Evolutionary conservation across 2,888 invertebrate species (phyloP), one percentile per base, ranked within the genome.

Genomic region (Andrena dorsata): DNA sequence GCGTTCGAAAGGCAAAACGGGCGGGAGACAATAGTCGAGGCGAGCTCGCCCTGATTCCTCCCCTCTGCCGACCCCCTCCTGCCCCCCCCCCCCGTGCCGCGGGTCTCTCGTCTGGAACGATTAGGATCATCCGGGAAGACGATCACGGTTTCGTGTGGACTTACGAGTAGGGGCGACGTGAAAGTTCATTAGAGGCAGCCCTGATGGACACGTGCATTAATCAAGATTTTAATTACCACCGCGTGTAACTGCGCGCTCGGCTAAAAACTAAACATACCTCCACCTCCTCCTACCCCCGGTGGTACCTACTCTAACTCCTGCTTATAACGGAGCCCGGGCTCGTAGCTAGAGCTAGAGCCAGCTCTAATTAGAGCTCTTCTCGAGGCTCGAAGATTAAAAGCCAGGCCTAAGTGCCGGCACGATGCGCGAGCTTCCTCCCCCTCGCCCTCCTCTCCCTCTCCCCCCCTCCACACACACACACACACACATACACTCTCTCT

Each of bases 221-320:
- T 93, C 93, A 93, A 92, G 92, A 92, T 93, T 93, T 93, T 93
- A 93, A 93, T 93, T 93, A 93, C 92, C 91, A 88, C 90, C 88
- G 90, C 91, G 89, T 91, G 92, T 90, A 91, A 90, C 89, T 90
- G 90, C 89, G 86, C 86, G 83, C 89, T 85, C 85, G 85, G 82
- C 90, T 91, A 91, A 92, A 92, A 92, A 92, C 92, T 92, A 91
- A 92, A 92, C 92, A 91, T 89, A 92, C 89, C 87, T 86, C 85
- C 82, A 76, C 76, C 87, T 78, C 77, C 87, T 70, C 80, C 73
- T 66, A 51, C 75, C 78, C 83, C 76, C 76, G 83, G 61, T 77
- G 72, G 77, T 83, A 85, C 84, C 82, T 85, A 85, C 88, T 89
- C 89, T 87, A 86, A 86, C 86, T 91, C 86, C 80, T 88, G 90